phyloP scores from a whole-genome alignment of 1,140 invertebrate genomes.

The Aphelenchoides fujianensis region DNA sequence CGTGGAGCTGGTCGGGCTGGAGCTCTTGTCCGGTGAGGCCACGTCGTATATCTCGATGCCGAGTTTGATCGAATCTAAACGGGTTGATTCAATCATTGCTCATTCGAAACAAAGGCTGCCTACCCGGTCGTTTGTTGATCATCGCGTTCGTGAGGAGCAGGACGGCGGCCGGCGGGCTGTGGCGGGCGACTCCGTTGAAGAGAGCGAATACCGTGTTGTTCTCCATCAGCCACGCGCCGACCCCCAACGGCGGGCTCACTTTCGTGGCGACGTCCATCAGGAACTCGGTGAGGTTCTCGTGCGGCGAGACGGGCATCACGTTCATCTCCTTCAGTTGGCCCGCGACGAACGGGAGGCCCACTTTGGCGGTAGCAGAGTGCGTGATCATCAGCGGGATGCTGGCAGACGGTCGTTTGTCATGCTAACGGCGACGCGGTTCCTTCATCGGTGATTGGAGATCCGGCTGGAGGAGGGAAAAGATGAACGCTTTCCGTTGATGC shows the following conservation, averaged over 20 bases:
- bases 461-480: no score
- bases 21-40: not conserved
- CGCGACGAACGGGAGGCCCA: slow-evolving; percentile 28
- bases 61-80: slow-evolving; percentile 28
- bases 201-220: slow-evolving; percentile 28
- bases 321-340: slow-evolving; percentile 16
- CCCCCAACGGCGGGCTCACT: slow-evolving; percentile 33
- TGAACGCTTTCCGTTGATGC: no score
- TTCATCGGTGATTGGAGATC: no score
- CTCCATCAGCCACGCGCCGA: slow-evolving; percentile 29
- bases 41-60: slow-evolving; percentile 33
- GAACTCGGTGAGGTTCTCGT: slow-evolving; percentile 13
- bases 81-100: no score
- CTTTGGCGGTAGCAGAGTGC: not conserved
- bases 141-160: slow-evolving; percentile 42
- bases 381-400: slow-evolving; percentile 28
- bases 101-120: not conserved
- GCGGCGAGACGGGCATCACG: slow-evolving; percentile 19
- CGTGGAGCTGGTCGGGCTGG: slow-evolving; percentile 1
- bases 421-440: no score
- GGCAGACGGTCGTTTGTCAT: no score
- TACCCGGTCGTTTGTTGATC: slow-evolving; percentile 26
- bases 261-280: slow-evolving; percentile 27
- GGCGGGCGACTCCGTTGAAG: slow-evolving; percentile 41
- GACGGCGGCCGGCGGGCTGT: slow-evolving; percentile 37